A percentile compares a stretch with the other conserved stretches of the same genome.
phyloP scores from a whole-genome alignment of 1,140 invertebrate species.

The Pygmarrhopalites habei region DNA sequence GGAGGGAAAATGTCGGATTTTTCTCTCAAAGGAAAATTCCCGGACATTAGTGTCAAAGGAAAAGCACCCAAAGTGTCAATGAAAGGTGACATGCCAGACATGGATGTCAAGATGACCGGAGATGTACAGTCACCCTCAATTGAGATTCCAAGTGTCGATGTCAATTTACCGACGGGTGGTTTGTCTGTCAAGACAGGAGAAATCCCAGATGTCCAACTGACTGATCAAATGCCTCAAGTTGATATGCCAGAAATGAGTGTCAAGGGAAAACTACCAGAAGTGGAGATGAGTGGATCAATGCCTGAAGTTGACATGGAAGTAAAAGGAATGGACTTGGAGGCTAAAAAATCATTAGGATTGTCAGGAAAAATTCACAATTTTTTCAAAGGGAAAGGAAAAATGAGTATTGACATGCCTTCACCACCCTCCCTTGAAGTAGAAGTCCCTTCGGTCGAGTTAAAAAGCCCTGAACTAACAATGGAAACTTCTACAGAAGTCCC shows the following conservation, averaged over 20 bases:
- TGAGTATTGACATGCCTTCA: not conserved
- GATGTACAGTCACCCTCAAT: too few species aligned
- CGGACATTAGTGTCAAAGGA: not conserved
- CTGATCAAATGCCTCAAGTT: not conserved
- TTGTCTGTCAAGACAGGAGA: not conserved
- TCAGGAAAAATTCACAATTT: too few species aligned
- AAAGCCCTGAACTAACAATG: not conserved
- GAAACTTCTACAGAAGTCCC: not conserved
- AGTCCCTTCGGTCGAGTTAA: not conserved
- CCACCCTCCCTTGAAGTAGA: not conserved
- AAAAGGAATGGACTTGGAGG: not conserved
- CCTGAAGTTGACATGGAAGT: not conserved
- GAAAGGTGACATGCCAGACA: not conserved
- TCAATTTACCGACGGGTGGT: too few species aligned
- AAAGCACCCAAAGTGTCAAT: not conserved
- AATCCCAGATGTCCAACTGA: not conserved
- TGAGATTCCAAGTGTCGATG: too few species aligned
- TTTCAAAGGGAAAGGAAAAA: not conserved
- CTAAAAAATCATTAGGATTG: not conserved
- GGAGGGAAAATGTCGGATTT: not conserved
- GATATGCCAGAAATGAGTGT: not conserved
- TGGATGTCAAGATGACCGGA: too few species aligned
- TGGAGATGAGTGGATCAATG: not conserved
- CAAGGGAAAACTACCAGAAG: not conserved
- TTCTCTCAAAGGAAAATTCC: constrained; percentile 4